These are phyloP conservation scores for Chloromyia formosa DNA, from an alignment of 2,888 invertebrate species.

Conservation along the genomic window DNA sequence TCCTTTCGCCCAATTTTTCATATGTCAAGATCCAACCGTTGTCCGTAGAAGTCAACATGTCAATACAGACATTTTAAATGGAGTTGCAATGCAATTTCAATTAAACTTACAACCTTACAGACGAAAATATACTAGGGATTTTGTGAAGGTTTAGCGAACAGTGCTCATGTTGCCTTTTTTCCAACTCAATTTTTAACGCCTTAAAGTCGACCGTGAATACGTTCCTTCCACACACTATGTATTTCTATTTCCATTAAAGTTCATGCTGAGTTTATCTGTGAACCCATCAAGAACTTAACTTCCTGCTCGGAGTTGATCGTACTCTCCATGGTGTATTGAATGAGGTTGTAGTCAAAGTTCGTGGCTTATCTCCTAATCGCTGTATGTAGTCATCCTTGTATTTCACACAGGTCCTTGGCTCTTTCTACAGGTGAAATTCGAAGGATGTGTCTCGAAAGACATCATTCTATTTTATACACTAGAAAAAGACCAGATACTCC, in stretches of 20 bases:
- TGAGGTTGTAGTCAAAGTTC: background rate
- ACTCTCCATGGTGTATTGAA: background rate
- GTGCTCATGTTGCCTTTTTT: too few relatives aligned
- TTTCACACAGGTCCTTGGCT: background rate
- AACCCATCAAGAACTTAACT: background rate
- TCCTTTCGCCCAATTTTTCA: background rate
- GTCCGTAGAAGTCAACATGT: background rate
- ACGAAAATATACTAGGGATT: too few relatives aligned
- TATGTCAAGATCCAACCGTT: background rate
- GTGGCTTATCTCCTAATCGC: constrained; percentile 15
- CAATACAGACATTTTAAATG: background rate
- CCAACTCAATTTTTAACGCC: too few relatives aligned
- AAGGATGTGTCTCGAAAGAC: background rate
- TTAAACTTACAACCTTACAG: background rate
- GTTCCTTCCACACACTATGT: too few relatives aligned
- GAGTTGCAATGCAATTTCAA: background rate
- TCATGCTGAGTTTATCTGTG: background rate
- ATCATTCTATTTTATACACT: background rate
- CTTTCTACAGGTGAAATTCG: constrained; percentile 4
- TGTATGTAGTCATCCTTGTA: constrained; percentile 3
- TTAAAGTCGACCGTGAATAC: too few relatives aligned
- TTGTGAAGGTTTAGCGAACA: too few relatives aligned
- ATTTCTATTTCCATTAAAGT: background rate
- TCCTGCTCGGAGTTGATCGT: background rate
- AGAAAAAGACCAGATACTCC: background rate